phyloP scores from a whole-genome alignment of 2,888 invertebrate species.

The Melinopterus prodromus region DNA sequence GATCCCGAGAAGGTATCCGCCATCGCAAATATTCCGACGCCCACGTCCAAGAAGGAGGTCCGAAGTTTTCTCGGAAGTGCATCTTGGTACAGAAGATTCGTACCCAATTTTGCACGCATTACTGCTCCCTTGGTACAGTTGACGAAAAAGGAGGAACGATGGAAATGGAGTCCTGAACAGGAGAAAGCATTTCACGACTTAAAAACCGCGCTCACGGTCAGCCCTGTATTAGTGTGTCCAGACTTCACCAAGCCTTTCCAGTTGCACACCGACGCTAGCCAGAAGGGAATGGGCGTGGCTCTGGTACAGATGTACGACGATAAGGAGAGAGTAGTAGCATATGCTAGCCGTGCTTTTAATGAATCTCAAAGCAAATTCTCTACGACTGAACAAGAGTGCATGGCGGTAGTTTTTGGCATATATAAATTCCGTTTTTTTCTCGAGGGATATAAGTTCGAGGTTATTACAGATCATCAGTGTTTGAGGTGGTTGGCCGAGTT shows the following conservation, averaged over 20 bases:
- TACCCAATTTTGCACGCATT: too few relatives aligned
- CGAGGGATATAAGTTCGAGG: too few relatives aligned
- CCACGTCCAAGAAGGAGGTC: constrained; percentile 39
- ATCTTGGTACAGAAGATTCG: constrained; percentile 44
- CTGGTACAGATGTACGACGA: constrained; percentile 37
- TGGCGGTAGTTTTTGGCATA: too few relatives aligned
- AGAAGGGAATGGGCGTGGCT: constrained; percentile 42
- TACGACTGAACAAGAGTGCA: constrained; percentile 44
- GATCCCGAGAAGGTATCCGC: too few relatives aligned
- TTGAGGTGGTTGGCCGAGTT: too few relatives aligned
- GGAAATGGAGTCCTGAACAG: constrained; percentile 40
- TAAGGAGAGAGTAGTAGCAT: too few relatives aligned
- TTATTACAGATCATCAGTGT: too few relatives aligned
- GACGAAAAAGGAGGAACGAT: constrained; percentile 38
- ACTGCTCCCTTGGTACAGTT: constrained; percentile 34
- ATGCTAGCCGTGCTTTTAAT: too few relatives aligned
- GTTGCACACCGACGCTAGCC: constrained; percentile 6
- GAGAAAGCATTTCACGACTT: constrained; percentile 40
- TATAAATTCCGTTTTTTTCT: too few relatives aligned
- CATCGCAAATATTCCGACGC: constrained; percentile 15
- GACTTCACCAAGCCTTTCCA: too few relatives aligned
- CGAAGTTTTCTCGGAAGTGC: constrained; percentile 44
- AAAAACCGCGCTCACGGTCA: constrained; percentile 31
- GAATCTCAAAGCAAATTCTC: constrained; percentile 26
- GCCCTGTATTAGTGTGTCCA: constrained; percentile 30